Evolutionary conservation across 2,797 vertebrate genomes (phyloP).

Genomic region (Xiphorhynchus erythropygius): DNA sequence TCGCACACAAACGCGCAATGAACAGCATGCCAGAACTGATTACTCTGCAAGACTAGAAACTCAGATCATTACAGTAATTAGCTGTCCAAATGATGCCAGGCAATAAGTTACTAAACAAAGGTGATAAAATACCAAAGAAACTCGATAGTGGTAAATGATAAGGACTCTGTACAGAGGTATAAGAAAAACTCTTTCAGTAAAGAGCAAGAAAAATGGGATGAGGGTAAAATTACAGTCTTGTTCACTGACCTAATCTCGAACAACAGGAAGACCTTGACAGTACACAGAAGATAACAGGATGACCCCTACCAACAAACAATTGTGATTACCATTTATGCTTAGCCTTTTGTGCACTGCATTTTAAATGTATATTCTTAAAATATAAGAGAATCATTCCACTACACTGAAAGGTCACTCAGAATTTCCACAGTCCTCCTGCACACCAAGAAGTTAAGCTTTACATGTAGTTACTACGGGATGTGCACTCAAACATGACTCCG

Average conservation of each 20-base stretch:
- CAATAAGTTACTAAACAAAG: neutral
- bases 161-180: neutral
- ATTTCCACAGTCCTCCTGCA: neutral
- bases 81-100: neutral
- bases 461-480: neutral
- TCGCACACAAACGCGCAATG: fast-evolving
- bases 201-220: neutral
- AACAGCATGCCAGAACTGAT: neutral
- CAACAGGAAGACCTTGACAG: neutral
- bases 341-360: neutral
- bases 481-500: neutral
- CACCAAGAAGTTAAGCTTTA: neutral
- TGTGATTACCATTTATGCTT: neutral
- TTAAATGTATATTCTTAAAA: neutral
- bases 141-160: neutral
- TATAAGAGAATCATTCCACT: neutral
- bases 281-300: neutral
- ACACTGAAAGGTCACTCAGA: neutral
- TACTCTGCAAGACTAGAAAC: neutral
- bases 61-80: neutral
- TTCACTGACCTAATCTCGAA: neutral
- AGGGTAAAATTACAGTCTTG: neutral
- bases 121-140: neutral
- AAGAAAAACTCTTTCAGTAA: neutral
- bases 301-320: neutral